Conservation (phyloP, 2,888 invertebrate species). For the Meganola albula region DNA sequence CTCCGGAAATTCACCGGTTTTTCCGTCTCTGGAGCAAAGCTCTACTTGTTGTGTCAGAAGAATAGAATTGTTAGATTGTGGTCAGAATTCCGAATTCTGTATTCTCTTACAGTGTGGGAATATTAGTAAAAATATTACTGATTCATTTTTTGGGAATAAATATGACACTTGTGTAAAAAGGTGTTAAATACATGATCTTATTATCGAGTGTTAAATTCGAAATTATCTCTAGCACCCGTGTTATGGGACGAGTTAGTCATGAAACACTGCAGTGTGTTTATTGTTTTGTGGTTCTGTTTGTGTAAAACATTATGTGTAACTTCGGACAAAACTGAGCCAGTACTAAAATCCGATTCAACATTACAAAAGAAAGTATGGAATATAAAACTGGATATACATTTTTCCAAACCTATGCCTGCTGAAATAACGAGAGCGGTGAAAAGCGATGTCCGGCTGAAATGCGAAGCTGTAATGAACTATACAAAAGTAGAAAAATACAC, state of each 20-base stretch:
- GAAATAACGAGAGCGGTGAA: conserved; percentile 44
- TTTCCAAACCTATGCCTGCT: conserved; percentile 56
- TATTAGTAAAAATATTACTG: too few species aligned
- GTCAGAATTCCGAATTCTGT: too few species aligned
- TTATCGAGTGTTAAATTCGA: conserved; percentile 7
- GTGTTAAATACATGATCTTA: not conserved
- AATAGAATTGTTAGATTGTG: too few species aligned
- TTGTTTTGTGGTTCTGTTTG: conserved; percentile 54
- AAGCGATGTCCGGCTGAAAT: conserved; percentile 56
- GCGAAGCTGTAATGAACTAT: conserved; percentile 66
- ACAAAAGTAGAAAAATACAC: conserved; percentile 61
- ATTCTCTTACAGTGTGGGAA: too few species aligned
- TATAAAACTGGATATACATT: conserved; percentile 65
- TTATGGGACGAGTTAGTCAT: conserved; percentile 67
- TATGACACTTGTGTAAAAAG: too few species aligned
- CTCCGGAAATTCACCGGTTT: too few species aligned
- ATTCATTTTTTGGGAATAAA: too few species aligned
- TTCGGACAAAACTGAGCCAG: conserved; percentile 45
- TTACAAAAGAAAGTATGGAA: conserved; percentile 64
- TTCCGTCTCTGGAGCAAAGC: too few species aligned
- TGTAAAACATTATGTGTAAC: conserved; percentile 45
- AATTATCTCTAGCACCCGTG: conserved; percentile 29
- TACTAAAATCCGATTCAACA: conserved; percentile 49
- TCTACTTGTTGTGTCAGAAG: too few species aligned
- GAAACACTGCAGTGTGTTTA: conserved; percentile 61